These are phyloP conservation scores for Perca schrenkii DNA, from an alignment of 2,113 vertebrate genomes.

Conservation along the genomic window DNA sequence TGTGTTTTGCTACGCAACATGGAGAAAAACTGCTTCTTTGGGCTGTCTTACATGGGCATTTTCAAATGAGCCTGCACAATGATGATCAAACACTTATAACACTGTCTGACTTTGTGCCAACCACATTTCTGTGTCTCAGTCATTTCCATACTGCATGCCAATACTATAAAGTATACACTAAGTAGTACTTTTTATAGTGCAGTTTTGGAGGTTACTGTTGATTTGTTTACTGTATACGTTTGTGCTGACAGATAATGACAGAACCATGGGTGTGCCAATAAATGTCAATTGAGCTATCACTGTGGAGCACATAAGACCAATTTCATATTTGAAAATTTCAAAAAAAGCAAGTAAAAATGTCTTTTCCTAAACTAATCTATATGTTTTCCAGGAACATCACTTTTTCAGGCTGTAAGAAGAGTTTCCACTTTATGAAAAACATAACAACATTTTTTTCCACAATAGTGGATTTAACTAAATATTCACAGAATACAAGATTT, in stretches of 20 bases:
- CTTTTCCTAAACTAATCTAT: background rate
- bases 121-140: background rate
- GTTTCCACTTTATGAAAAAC: background rate
- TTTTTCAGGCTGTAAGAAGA: background rate
- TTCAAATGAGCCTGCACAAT: constrained; percentile 3
- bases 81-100: background rate
- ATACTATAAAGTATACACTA: background rate
- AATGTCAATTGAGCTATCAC: background rate
- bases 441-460: background rate
- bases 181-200: background rate
- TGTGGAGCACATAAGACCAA: background rate
- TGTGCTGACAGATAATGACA: background rate
- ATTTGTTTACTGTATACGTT: background rate
- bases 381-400: background rate
- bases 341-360: background rate
- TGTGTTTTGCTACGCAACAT: constrained; percentile 1
- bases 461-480: background rate
- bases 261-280: background rate
- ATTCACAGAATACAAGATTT: background rate
- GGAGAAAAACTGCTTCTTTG: background rate
- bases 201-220: background rate
- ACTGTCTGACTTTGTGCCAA: background rate
- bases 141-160: background rate
- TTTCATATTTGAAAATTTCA: background rate
- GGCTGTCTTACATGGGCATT: background rate